Evolutionary conservation across 2,113 vertebrate genomes (phyloP).

Genomic region (Rutilus rutilus): DNA sequence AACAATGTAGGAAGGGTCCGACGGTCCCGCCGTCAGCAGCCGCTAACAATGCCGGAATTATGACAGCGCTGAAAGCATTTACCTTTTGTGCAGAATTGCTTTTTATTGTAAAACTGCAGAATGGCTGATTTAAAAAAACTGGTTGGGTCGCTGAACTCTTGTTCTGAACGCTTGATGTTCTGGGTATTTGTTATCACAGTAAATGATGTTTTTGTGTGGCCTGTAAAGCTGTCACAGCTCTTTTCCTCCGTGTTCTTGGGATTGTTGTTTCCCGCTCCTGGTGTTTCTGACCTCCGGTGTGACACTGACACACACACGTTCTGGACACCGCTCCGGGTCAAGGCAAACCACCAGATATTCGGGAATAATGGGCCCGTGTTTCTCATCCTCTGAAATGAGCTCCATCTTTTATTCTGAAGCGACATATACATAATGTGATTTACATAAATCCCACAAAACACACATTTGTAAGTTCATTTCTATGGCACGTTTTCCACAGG

Average conservation of each 20-base stretch:
- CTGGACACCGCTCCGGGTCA: not conserved
- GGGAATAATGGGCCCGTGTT: not conserved
- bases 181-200: not conserved
- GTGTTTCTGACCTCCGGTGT: not conserved
- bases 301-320: not conserved
- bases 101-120: slow-evolving; percentile 34
- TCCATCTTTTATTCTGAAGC: not conserved
- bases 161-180: slow-evolving; percentile 8
- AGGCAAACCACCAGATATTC: not conserved
- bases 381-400: not conserved
- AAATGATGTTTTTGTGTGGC: slow-evolving; percentile 21
- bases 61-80: slow-evolving; percentile 25
- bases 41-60: slow-evolving; percentile 39
- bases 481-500: no score
- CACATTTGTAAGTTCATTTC: no score
- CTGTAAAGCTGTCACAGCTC: slow-evolving; percentile 29
- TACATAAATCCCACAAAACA: no score
- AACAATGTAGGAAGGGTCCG: slow-evolving; percentile 29
- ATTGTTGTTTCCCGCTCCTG: not conserved
- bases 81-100: slow-evolving; percentile 33
- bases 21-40: slow-evolving; percentile 35
- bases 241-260: not conserved
- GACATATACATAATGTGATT: not conserved
- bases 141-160: slow-evolving; percentile 10
- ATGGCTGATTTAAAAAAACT: not conserved